Conservation (phyloP, 2,888 invertebrate genomes). For the Trachelus troglodyta region DNA sequence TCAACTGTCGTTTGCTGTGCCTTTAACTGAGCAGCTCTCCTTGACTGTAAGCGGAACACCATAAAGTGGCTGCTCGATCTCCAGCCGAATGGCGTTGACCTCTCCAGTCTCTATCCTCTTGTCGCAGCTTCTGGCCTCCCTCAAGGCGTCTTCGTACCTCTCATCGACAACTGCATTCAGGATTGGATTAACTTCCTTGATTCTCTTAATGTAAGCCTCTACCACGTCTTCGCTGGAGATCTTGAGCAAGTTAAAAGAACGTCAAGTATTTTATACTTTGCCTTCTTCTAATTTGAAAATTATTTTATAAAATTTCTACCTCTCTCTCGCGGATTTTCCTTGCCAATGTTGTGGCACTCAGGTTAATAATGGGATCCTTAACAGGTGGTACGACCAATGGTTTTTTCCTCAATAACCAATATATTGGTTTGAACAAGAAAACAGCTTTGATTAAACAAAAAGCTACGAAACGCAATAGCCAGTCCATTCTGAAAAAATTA, state of each 20-base stretch:
- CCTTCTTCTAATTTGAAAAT: neutral
- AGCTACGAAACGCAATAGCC: neutral
- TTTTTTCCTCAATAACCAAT: conserved; percentile 21
- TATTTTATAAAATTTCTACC: conserved; percentile 37
- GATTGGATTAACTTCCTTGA: conserved; percentile 81
- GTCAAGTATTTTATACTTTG: neutral
- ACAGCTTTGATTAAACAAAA: neutral
- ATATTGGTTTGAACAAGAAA: conserved; percentile 12
- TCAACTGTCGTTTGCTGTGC: conserved; percentile 56
- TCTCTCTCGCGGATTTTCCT: conserved; percentile 51
- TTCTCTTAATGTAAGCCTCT: conserved; percentile 79
- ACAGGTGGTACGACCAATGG: conserved; percentile 39
- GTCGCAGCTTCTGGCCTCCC: conserved; percentile 81
- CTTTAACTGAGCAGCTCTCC: conserved; percentile 83
- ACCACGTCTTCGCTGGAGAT: conserved; percentile 78
- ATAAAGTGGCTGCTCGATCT: conserved; percentile 77
- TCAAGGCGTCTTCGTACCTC: conserved; percentile 79
- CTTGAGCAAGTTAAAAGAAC: conserved; percentile 62
- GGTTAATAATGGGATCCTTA: conserved; percentile 44
- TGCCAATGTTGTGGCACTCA: conserved; percentile 51
- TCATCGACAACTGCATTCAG: conserved; percentile 86
- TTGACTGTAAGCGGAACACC: conserved; percentile 90
- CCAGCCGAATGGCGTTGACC: conserved; percentile 72
- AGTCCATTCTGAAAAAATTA: neutral
- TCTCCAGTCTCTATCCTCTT: conserved; percentile 72